Conservation (phyloP, 2,113 vertebrate genomes). For the Oenanthe oenanthe region DNA sequence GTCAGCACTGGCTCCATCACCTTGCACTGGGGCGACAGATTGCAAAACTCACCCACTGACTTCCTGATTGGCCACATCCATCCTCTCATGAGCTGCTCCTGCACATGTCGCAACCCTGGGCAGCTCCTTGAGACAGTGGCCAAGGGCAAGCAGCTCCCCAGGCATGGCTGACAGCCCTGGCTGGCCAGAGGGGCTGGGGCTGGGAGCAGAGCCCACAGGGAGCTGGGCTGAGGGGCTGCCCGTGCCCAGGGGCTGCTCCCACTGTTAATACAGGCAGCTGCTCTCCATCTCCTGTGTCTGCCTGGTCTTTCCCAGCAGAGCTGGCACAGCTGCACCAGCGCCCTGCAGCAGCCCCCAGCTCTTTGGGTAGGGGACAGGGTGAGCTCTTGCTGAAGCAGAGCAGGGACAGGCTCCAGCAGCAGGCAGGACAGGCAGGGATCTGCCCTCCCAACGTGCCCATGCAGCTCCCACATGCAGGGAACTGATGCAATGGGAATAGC, state of each 20-base stretch:
- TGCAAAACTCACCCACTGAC: background rate
- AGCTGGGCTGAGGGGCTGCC: background rate
- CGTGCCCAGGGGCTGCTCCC: background rate
- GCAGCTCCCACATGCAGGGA: background rate
- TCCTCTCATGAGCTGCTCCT: background rate
- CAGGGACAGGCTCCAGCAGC: background rate
- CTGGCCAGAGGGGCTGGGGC: accelerated
- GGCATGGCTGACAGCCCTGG: accelerated
- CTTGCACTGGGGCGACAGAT: background rate
- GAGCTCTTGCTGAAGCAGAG: background rate
- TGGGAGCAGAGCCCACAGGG: background rate
- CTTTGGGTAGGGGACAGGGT: background rate
- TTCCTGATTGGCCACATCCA: background rate
- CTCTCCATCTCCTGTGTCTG: background rate
- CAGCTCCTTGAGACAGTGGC: accelerated
- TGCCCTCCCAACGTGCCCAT: background rate
- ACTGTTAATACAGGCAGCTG: background rate
- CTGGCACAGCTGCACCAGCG: background rate
- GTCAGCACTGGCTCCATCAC: background rate
- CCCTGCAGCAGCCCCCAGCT: background rate
- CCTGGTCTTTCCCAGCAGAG: background rate
- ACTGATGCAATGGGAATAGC: background rate
- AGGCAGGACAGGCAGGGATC: background rate
- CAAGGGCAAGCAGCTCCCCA: accelerated
- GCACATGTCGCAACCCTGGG: accelerated